Percentiles rank a stretch among this genome's conserved stretches.
phyloP scores from a whole-genome alignment of 2,888 invertebrate genomes.

The Hydropsyche betteni region DNA sequence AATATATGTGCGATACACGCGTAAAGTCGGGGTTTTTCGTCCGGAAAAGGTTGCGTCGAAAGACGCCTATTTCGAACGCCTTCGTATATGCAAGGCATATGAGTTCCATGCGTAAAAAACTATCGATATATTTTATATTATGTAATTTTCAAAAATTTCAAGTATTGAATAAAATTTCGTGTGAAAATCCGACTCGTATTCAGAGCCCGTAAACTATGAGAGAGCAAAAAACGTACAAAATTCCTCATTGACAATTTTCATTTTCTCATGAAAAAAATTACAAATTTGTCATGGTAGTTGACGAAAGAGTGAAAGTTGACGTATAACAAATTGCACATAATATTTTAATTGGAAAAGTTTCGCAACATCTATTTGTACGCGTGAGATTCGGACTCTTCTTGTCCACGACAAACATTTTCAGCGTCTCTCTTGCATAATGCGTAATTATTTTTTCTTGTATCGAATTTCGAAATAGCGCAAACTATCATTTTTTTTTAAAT shows the following conservation, averaged over 20 bases:
- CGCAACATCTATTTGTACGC: neutral
- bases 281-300: no score
- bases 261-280: no score
- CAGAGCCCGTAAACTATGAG: no score
- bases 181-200: neutral
- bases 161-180: neutral
- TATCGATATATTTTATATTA: no score
- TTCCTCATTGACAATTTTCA: no score
- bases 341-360: conserved; percentile 8
- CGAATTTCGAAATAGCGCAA: neutral
- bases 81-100: no score
- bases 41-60: no score
- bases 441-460: neutral
- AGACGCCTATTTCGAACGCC: no score
- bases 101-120: no score
- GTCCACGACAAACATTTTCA: neutral
- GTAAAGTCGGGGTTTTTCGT: no score
- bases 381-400: neutral
- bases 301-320: neutral
- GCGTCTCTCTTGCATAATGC: neutral
- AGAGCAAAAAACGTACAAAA: no score
- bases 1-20: no score
- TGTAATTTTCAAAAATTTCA: neutral
- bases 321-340: neutral
- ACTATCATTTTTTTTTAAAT: neutral